Base-by-base conservation (phyloP, 37 sponge, comb jelly and placozoan genomes). In the Chondrilla cf. caribensis region DNA sequence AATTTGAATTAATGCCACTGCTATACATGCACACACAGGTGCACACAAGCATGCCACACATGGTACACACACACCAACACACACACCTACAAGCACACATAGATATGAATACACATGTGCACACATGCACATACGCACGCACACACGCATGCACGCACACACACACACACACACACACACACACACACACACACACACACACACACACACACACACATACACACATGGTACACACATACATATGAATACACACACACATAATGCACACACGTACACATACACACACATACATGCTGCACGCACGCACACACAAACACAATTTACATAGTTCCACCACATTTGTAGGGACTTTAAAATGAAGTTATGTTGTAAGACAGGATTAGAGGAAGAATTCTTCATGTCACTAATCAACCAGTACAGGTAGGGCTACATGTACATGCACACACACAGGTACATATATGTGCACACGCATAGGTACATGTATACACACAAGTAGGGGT, bases 131-230 rank as follows among this genome's bases (percentile, higher is more conserved):
- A 40, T 43, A 11, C 43, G 15, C 44, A 42, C 44, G 40, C 76
- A 73, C 44, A 73, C 76, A 42, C 17, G 40, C 76, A 43, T 2
- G 24, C 44, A 40, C 76, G 7, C 44, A 40, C 44, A 22, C 44
- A 73, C 76, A 43, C 44, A 42, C 44, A 73, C 43, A 73, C 2
- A 40, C 44, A 7, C 22, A 40, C 44, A 43, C 24, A 42, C 6
- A 40, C 76, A 73, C 44, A 37, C 40, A 37, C 64, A 60, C 24
- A 60, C 64, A 60, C 29, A 22, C 24, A 60, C 29, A 60, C 64
- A 60, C 29, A 60, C 64, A 60, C 64, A 60, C 64, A 60, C 64
- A 60, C 32, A 67, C 35, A 67, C 68, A 67, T 3, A 33, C 68
- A 67, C 35, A 67, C 32, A 67, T 4, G n/a, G n/a, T n/a, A 60